Evolutionary conservation across 1,140 invertebrate genomes (phyloP).

Genomic region (Eueides isabella): DNA sequence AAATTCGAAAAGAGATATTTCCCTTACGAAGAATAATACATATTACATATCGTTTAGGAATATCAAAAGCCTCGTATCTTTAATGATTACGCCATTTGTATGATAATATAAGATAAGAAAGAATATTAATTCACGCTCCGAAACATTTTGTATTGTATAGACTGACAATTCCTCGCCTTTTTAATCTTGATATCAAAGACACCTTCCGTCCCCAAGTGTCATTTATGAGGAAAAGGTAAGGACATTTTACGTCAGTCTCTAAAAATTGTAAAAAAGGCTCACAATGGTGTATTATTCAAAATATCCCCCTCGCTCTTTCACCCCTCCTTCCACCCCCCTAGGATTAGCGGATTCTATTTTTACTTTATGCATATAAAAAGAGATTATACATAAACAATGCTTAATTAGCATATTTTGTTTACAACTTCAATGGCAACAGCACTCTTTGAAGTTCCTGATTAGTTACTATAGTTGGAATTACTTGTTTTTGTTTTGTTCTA

Average conservation of each 20-base stretch:
- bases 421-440: not conserved
- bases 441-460: not conserved
- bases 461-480: not conserved
- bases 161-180: slow-evolving; percentile 35
- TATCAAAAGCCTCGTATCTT: not conserved
- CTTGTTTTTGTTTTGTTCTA: slow-evolving; percentile 67
- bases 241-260: slow-evolving; percentile 35
- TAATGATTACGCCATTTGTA: not conserved
- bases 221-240: slow-evolving; percentile 43
- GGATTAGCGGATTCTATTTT: slow-evolving; percentile 61
- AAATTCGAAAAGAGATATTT: too few relatives aligned
- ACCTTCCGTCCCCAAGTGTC: slow-evolving; percentile 30
- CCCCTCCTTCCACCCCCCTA: slow-evolving; percentile 22
- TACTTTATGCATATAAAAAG: slow-evolving; percentile 18
- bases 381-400: not conserved
- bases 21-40: too few relatives aligned
- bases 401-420: not conserved
- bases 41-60: not conserved
- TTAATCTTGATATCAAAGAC: slow-evolving; percentile 50
- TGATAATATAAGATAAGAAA: not conserved
- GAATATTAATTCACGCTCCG: slow-evolving; percentile 3
- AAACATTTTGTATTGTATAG: slow-evolving; percentile 11
- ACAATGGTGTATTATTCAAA: slow-evolving; percentile 54
- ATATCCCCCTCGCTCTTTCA: slow-evolving; percentile 47
- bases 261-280: slow-evolving; percentile 33